phyloP scores from a whole-genome alignment of 2,888 invertebrate genomes.

The Artemia sp. region DNA sequence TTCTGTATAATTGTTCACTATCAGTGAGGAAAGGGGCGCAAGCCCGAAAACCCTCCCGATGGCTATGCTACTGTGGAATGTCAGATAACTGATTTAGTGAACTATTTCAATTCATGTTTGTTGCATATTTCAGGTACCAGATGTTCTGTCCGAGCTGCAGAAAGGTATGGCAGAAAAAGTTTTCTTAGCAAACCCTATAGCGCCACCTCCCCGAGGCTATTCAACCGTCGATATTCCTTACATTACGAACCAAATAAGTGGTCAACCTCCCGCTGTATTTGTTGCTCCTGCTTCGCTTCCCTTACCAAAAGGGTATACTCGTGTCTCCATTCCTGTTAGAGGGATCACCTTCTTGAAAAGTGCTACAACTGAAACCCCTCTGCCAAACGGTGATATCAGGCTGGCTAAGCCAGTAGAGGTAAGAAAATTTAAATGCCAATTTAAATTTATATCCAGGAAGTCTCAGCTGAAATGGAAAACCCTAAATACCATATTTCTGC shows the following conservation, averaged over 20 bases:
- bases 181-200: background rate
- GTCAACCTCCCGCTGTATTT: background rate
- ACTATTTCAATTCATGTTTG: too few relatives aligned
- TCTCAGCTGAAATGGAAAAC: background rate
- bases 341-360: background rate
- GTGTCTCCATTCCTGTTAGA: background rate
- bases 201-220: background rate
- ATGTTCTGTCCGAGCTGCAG: conserved; percentile 6
- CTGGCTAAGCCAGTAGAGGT: conserved; percentile 5
- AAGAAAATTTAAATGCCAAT: background rate
- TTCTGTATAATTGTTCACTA: too few relatives aligned
- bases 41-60: too few relatives aligned
- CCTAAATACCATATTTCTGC: too few relatives aligned
- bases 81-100: too few relatives aligned
- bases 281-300: conserved; percentile 13
- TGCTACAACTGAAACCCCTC: background rate
- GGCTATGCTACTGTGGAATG: too few relatives aligned
- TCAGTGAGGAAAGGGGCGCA: too few relatives aligned
- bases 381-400: background rate
- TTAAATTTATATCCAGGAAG: background rate
- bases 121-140: background rate
- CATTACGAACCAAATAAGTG: background rate
- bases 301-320: conserved; percentile 5
- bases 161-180: background rate
- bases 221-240: conserved; percentile 1